phyloP scores from a whole-genome alignment of 2,797 vertebrate species.

The Sciurus carolinensis region DNA sequence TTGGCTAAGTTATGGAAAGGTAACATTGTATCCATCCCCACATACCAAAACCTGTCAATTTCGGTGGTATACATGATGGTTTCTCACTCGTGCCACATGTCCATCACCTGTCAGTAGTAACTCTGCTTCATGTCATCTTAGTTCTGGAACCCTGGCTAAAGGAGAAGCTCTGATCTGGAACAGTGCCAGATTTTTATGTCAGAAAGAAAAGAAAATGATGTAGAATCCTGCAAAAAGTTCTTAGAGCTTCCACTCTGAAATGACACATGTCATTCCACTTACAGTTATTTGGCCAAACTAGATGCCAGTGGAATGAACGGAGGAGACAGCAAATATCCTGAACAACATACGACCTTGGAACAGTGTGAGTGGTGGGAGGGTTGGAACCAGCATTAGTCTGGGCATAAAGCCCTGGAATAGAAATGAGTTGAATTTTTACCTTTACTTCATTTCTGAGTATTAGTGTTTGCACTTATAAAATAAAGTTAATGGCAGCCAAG shows the following conservation, averaged over 20 bases:
- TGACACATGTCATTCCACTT: neutral
- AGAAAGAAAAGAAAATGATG: neutral
- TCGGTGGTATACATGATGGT: neutral
- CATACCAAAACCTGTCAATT: neutral
- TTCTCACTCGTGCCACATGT: neutral
- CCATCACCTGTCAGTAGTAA: neutral
- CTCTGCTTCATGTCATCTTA: neutral
- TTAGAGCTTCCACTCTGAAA: neutral
- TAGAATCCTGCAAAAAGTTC: neutral
- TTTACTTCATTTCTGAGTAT: neutral
- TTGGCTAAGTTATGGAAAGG: neutral
- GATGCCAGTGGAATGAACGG: neutral
- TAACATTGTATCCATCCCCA: neutral
- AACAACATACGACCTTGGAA: neutral
- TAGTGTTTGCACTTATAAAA: neutral
- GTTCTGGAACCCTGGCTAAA: neutral
- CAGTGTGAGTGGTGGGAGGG: too few species aligned
- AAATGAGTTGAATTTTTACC: neutral
- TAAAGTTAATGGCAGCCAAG: neutral
- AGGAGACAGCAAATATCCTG: neutral
- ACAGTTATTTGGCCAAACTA: neutral
- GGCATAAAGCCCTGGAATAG: neutral
- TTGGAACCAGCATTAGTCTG: neutral
- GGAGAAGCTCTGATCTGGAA: neutral
- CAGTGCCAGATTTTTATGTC: neutral